A percentile compares a stretch with the other conserved stretches of the same genome.
phyloP scores from a whole-genome alignment of 2,113 vertebrate genomes.

The Cnemophilus loriae region DNA sequence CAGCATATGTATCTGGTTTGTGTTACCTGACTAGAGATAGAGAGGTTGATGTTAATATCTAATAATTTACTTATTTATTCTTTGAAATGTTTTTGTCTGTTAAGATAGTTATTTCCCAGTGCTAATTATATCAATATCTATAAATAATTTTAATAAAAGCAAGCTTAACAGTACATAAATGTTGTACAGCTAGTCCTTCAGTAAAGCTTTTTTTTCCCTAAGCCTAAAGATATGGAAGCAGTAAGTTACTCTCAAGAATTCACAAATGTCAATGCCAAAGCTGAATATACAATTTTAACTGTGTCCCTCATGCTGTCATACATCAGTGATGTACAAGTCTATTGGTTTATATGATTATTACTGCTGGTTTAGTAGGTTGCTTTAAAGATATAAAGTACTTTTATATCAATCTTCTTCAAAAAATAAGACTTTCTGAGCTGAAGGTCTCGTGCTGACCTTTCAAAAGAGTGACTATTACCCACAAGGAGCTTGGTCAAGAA shows the following conservation, averaged over 20 bases:
- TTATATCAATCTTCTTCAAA: background rate
- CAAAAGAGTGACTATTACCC: background rate
- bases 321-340: background rate
- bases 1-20: background rate
- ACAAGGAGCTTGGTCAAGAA: background rate
- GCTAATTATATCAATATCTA: background rate
- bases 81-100: background rate
- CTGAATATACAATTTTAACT: background rate
- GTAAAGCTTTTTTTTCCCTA: background rate
- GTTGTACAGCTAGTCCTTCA: background rate
- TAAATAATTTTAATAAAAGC: conserved; percentile 9
- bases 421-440: background rate
- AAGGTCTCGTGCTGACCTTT: conserved; percentile 7
- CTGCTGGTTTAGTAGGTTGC: background rate
- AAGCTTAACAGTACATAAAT: background rate
- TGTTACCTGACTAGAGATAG: background rate
- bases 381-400: background rate
- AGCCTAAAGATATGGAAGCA: background rate
- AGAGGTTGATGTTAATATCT: background rate
- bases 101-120: background rate
- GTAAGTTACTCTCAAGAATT: background rate
- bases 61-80: background rate
- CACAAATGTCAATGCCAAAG: background rate
- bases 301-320: background rate
- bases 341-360: background rate